phyloP scores from a whole-genome alignment of 2,113 vertebrate genomes.

The Tenrec ecaudatus region DNA sequence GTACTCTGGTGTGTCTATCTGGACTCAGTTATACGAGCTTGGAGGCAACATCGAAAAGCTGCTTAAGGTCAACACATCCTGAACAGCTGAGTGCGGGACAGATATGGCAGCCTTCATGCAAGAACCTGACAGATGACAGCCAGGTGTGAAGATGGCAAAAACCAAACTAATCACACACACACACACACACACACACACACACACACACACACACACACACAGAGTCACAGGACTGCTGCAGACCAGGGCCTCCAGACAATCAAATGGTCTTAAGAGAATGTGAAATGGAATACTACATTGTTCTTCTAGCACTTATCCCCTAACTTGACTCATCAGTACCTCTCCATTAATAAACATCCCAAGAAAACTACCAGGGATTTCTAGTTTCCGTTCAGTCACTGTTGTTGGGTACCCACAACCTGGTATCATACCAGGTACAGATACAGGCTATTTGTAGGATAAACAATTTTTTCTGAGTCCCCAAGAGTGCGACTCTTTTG shows the following conservation, averaged over 20 bases:
- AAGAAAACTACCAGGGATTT: neutral
- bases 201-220: too few species aligned
- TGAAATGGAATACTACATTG: neutral
- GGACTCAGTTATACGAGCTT: neutral
- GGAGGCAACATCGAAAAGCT: conserved; percentile 49
- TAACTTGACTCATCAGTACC: neutral
- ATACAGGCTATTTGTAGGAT: too few species aligned
- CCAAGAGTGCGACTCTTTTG: too few species aligned
- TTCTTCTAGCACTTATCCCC: neutral
- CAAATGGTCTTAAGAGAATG: too few species aligned
- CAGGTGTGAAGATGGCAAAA: too few species aligned
- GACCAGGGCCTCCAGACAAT: neutral
- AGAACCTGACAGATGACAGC: too few species aligned
- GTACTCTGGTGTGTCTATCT: neutral
- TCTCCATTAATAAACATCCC: neutral
- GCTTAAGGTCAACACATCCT: conserved; percentile 59
- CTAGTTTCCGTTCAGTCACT: neutral
- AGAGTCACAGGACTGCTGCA: too few species aligned
- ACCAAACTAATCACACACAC: too few species aligned
- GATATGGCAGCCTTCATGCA: too few species aligned
- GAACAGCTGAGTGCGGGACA: conserved; percentile 40
- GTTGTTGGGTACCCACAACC: neutral
- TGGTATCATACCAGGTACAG: neutral
- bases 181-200: too few species aligned
- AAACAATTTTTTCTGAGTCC: too few species aligned